Evolutionary conservation across 2,113 vertebrate species (phyloP), one percentile per base, ranked within the genome.

Genomic region (Antidorcas marsupialis): DNA sequence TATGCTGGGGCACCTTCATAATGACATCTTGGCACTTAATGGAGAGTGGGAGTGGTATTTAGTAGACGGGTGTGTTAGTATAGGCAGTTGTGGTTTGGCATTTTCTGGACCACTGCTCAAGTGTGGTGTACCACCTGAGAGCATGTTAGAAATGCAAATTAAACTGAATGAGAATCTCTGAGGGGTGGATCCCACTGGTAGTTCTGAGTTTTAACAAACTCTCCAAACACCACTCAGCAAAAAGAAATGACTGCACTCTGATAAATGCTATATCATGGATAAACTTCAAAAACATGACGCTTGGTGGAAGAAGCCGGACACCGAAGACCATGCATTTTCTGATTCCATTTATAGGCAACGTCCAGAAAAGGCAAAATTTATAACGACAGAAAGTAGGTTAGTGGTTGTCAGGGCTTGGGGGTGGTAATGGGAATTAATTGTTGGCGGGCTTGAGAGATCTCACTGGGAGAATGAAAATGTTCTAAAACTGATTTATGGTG

Each of bases 311-410:
- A 92, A 57, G 12, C 23, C 13, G 15, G 52, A 81, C 14, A 1
- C 0, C 4, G 23, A 9, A 91, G 36, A 45, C 0, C 52, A 39
- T 3, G 7, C 45, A 2, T 50, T 36, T 5, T 5, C 3, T 1
- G 23, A 43, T 39, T 89, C 27, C n/a, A 11, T 89, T 89, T 28
- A 14, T 9, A 16, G 36, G 30, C 33, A 25, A 28, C 16, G 27
- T 83, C 19, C 76, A n/a, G 84, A 91, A 62, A 67, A 76, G 30
- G 50, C 11, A 53, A 60, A 50, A 50, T 45, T n/a, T 36, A 23
- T 25, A 64, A 14, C 86, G 53, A 87, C 50, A 94, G 45, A 55
- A 60, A 8, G 36, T 23, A 9, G 27, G 27, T 52, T 25, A 25
- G 2, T n/a, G 27, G 11, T 33, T 85, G 7, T 23, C 10, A 8